Evolutionary conservation across 64 coral and sea anemone species (phyloP).

Genomic region (Acropora tenuis): DNA sequence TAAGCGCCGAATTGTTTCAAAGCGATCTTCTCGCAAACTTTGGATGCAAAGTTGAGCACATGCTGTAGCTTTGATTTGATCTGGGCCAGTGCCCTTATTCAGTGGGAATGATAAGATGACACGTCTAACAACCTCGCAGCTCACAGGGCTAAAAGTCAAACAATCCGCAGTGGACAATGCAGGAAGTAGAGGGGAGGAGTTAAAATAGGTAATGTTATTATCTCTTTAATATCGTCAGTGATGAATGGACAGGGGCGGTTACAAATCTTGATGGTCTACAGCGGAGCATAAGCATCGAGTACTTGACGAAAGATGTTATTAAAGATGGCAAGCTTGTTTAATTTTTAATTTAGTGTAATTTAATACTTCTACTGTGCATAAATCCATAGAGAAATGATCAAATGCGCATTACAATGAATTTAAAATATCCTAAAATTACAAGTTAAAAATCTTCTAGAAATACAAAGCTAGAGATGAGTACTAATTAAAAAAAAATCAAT

Average conservation of each 20-base stretch:
- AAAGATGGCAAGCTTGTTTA: neutral
- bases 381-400: no score
- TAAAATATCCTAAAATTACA: no score
- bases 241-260: conserved; percentile 24
- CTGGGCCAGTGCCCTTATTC: neutral
- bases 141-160: neutral
- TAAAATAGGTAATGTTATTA: neutral
- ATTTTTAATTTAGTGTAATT: no score
- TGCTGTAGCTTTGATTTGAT: neutral
- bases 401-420: no score
- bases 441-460: no score
- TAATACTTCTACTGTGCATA: no score
- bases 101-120: conserved; percentile 2
- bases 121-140: conserved; percentile 13
- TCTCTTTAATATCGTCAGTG: conserved; percentile 28
- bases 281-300: neutral
- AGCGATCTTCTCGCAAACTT: neutral
- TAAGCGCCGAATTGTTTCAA: neutral
- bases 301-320: neutral
- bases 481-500: no score
- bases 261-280: conserved; percentile 17
- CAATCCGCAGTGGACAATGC: neutral
- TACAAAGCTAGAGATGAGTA: no score
- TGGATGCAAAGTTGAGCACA: neutral
- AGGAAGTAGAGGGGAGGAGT: neutral